Conservation (phyloP, 2,113 vertebrate species). For the Hypanus sabinus region DNA sequence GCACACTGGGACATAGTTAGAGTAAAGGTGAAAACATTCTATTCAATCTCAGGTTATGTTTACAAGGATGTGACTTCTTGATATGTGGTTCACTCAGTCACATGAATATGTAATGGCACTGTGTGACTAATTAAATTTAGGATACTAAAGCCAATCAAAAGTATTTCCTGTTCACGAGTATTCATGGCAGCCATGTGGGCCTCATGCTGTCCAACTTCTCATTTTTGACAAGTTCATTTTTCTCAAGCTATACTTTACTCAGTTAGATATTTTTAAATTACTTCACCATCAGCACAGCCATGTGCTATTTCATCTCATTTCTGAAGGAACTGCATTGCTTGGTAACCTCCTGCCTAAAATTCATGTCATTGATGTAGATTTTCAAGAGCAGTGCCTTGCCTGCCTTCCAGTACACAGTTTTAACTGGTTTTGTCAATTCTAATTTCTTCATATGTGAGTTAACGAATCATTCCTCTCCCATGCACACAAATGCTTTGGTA, state of each 20-base stretch:
- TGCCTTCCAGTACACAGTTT: not conserved
- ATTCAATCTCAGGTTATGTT: constrained; percentile 10
- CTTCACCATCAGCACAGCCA: not conserved
- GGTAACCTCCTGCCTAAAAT: not conserved
- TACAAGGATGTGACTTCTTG: constrained; percentile 13
- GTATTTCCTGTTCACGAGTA: not conserved
- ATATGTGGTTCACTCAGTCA: not conserved
- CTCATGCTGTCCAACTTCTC: not conserved
- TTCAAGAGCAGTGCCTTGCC: not conserved
- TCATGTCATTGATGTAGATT: not conserved
- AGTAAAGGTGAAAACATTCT: constrained; percentile 30
- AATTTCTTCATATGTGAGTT: not conserved
- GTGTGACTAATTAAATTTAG: not conserved
- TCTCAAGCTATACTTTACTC: not conserved
- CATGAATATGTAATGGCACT: not conserved
- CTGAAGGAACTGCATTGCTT: not conserved
- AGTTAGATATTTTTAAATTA: not conserved
- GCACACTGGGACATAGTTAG: not conserved
- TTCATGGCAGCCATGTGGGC: not conserved
- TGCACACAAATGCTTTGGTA: not conserved
- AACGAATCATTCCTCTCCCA: not conserved
- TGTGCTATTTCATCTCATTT: not conserved
- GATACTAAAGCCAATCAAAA: not conserved
- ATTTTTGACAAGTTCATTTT: not conserved
- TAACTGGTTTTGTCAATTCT: not conserved